phyloP scores from a whole-genome alignment of 2,113 vertebrate species.

The Nesoenas mayeri region DNA sequence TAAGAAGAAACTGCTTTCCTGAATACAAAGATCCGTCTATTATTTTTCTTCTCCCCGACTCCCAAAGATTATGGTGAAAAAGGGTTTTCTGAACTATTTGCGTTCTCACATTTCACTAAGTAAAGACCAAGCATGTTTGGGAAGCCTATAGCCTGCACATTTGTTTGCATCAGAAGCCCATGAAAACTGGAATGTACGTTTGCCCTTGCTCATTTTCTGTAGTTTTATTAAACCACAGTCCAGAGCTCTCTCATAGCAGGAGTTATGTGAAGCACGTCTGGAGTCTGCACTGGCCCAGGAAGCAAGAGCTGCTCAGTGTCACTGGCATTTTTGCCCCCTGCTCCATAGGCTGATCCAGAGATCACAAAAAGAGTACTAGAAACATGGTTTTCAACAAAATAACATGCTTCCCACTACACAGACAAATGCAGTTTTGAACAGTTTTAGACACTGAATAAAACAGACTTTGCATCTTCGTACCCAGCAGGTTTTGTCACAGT shows the following conservation, averaged over 20 bases:
- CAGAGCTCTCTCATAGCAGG: background rate
- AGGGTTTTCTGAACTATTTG: background rate
- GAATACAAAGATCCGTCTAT: background rate
- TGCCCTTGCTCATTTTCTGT: background rate
- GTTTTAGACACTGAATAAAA: background rate
- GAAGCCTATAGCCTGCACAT: background rate
- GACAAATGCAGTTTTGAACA: background rate
- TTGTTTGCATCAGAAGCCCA: background rate
- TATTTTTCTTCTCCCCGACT: background rate
- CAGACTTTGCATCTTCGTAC: background rate
- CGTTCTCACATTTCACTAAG: background rate
- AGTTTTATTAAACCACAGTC: background rate
- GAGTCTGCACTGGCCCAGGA: background rate
- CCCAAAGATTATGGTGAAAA: background rate
- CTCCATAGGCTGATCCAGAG: background rate
- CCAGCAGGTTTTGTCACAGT: background rate
- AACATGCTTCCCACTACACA: background rate
- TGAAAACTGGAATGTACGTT: background rate
- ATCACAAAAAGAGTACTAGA: background rate
- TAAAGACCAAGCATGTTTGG: background rate
- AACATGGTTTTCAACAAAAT: background rate
- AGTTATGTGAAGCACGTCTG: background rate
- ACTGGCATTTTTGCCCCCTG: accelerated
- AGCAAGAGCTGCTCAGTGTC: background rate
- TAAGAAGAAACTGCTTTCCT: background rate